Percentiles rank a stretch among this genome's conserved stretches.
Conservation (phyloP, 2,113 vertebrate genomes). For the Gambusia holbrooki region DNA sequence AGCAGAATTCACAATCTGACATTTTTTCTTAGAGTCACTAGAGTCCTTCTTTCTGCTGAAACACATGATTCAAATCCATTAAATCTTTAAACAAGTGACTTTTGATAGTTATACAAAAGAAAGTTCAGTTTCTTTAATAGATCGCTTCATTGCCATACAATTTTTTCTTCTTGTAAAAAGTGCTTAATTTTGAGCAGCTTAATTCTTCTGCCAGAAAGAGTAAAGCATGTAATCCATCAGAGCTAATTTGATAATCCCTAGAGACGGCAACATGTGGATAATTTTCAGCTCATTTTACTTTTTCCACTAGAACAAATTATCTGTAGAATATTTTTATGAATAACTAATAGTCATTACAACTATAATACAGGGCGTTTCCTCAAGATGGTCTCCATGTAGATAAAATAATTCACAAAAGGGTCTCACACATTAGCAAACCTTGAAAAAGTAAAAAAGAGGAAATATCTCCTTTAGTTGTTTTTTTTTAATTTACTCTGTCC, state of each 20-base stretch:
- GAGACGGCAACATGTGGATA: background rate
- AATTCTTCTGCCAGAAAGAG: background rate
- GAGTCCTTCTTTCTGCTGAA: background rate
- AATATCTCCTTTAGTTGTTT: conserved; percentile 11
- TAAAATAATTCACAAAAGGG: conserved; percentile 10
- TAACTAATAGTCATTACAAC: background rate
- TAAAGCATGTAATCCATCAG: background rate
- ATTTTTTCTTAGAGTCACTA: background rate
- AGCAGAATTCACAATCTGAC: no score
- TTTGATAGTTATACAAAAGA: background rate
- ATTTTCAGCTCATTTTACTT: background rate
- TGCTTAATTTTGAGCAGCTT: background rate
- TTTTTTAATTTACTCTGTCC: conserved; percentile 2
- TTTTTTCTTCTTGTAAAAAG: background rate
- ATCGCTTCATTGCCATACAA: background rate
- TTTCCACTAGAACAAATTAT: background rate
- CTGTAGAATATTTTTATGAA: background rate
- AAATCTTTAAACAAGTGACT: background rate
- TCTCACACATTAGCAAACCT: background rate
- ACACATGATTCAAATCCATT: background rate
- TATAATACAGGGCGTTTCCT: background rate
- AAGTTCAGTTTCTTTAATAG: background rate
- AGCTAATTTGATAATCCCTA: background rate
- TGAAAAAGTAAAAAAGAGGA: conserved; percentile 2
- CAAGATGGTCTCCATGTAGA: background rate